Evolutionary conservation across 2,797 vertebrate species (phyloP), one percentile per base, ranked within the genome.

Genomic region (Chrysocyon brachyurus): DNA sequence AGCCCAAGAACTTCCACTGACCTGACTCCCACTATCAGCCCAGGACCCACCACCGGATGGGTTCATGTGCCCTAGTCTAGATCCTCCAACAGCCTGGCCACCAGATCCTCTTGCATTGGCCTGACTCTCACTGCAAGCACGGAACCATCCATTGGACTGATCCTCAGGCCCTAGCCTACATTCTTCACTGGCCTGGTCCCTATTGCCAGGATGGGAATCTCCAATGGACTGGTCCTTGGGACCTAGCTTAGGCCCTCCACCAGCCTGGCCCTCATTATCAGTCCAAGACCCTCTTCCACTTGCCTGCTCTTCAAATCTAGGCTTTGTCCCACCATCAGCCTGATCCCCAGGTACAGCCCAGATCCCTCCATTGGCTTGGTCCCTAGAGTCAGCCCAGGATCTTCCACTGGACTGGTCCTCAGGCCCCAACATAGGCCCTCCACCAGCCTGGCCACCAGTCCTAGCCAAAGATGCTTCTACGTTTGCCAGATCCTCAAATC

Each of bases 351-450:
- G 31, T 33, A 77, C 95, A 93, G 91, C 94, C 75, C 97, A 87
- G 59, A 87, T 90, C 0, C 94, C 94, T 93, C 75, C 92, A 90
- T 36, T 95, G 61, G 83, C 78, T 91, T 96, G 93, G 57, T 82
- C 49, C 73, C 85, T 89, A 92, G 91, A 90, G 49, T 78, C 63
- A 96, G 86, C 26, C 96, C 97, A 97, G 8, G 97, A 93, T 63
- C 83, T 86, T 68, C 66, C 95, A 87, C 40, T 86, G 46, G 90
- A 97, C 49, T 94, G 95, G 33, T 94, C 73, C 63, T 91, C 63
- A n/a, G 94, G 52, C 14, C 75, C 95, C 11, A 61, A 79, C 63
- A 75, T 83, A 36, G 96, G 66, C 31, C 14, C 86, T 91, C 91
- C 72, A 96, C 36, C 82, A 83, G 93, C 46, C 54, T 97, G 97